These are phyloP conservation scores for Tragelaphus buxtoni DNA, from an alignment of 2,113 vertebrate species.

Conservation along the genomic window DNA sequence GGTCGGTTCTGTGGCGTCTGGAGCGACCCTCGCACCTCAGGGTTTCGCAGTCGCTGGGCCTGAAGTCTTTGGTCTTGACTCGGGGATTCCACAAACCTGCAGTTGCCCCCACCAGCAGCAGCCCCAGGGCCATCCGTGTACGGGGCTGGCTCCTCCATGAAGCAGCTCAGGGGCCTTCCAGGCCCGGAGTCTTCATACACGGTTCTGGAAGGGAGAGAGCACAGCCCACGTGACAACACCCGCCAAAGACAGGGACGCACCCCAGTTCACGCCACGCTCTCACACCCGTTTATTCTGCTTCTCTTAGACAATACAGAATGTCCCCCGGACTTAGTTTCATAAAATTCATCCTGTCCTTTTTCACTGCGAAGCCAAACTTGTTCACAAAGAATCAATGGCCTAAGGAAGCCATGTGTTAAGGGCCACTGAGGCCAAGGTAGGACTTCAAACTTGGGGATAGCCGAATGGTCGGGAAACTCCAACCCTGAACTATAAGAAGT, in stretches of 20 bases:
- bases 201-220: slow-evolving; percentile 81
- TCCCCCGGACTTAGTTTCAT: background rate
- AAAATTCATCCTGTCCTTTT: background rate
- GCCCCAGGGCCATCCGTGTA: slow-evolving; percentile 93
- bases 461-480: background rate
- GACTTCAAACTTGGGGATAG: background rate
- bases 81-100: slow-evolving; percentile 90
- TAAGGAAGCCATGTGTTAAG: background rate
- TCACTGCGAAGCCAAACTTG: background rate
- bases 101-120: slow-evolving; percentile 90
- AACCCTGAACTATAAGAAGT: background rate
- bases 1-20: slow-evolving; percentile 95
- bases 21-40: slow-evolving; percentile 87
- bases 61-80: slow-evolving; percentile 92
- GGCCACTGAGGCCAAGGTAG: background rate
- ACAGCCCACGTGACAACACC: background rate
- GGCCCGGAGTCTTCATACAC: slow-evolving; percentile 93
- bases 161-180: slow-evolving; percentile 90
- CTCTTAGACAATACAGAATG: background rate
- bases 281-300: background rate
- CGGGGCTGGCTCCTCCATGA: slow-evolving; percentile 94
- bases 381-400: background rate
- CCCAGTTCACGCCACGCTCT: fast-evolving
- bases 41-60: slow-evolving; percentile 89
- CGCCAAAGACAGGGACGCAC: fast-evolving